phyloP scores from a whole-genome alignment of 2,113 vertebrate species.

The Rafetus swinhoei region DNA sequence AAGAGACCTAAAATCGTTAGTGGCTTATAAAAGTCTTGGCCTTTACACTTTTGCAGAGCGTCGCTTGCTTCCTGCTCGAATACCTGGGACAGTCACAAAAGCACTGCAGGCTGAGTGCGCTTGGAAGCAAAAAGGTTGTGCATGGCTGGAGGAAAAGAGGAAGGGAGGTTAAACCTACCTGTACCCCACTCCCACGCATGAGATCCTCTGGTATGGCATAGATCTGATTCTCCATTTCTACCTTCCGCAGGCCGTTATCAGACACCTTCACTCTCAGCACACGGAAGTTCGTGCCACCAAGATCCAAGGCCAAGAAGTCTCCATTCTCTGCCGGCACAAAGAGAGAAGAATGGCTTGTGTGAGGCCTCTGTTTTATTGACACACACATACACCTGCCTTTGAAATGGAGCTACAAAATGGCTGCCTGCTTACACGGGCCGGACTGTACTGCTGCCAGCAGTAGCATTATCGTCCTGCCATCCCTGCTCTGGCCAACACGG shows the following conservation, averaged over 20 bases:
- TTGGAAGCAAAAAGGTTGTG: too few relatives aligned
- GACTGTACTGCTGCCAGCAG: rapidly evolving
- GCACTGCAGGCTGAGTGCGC: neutral
- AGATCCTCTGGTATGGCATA: conserved; percentile 93
- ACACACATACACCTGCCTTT: neutral
- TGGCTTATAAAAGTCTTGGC: neutral
- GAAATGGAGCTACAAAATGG: neutral
- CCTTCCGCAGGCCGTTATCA: conserved; percentile 87
- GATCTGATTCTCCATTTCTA: conserved; percentile 96
- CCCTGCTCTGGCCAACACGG: rapidly evolving
- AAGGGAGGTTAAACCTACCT: conserved; percentile 75
- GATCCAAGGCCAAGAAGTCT: conserved; percentile 92
- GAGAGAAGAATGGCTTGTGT: neutral
- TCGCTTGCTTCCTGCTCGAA: neutral
- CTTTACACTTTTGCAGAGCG: neutral
- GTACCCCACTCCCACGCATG: conserved; percentile 88
- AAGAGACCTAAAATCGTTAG: neutral
- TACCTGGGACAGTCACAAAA: neutral
- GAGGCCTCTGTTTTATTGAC: neutral
- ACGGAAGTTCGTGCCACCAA: conserved; percentile 93
- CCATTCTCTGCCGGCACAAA: conserved; percentile 84
- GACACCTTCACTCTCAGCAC: conserved; percentile 92
- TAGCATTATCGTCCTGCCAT: rapidly evolving
- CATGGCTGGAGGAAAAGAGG: too few relatives aligned
- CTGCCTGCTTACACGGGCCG: neutral